Conservation (phyloP, 1,140 invertebrate species). For the Panonychus citri region DNA sequence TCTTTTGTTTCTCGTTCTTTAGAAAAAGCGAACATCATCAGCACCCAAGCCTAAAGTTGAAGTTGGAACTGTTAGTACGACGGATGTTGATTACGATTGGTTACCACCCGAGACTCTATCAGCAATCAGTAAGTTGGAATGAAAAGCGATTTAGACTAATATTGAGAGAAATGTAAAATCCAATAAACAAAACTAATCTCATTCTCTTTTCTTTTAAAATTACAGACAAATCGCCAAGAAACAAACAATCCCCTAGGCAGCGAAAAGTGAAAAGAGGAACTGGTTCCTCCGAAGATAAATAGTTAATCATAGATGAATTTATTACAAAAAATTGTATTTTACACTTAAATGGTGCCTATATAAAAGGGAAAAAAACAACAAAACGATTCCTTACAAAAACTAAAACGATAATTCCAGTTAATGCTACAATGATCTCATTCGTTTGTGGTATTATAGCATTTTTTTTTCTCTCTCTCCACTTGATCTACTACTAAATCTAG, state of each 20-base stretch:
- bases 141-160: no score
- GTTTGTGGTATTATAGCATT: no score
- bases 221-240: neutral
- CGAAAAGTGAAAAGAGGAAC: neutral
- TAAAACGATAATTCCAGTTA: no score
- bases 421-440: no score
- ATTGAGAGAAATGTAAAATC: no score
- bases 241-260: neutral
- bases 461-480: no score
- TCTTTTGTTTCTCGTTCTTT: neutral
- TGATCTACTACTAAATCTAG: no score
- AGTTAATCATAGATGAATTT: neutral
- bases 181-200: no score
- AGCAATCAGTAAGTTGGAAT: slow-evolving; percentile 15
- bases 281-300: neutral
- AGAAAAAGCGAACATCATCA: slow-evolving; percentile 13
- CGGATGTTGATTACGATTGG: slow-evolving; percentile 91
- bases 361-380: neutral
- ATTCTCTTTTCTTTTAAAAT: neutral
- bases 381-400: no score
- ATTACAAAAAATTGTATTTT: neutral
- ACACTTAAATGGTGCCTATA: neutral
- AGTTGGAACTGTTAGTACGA: slow-evolving; percentile 45
- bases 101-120: slow-evolving; percentile 63
- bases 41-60: slow-evolving; percentile 24